These are phyloP conservation scores for Eumerus sabulonum DNA, from an alignment of 2,888 invertebrate genomes.

Conservation along the genomic window DNA sequence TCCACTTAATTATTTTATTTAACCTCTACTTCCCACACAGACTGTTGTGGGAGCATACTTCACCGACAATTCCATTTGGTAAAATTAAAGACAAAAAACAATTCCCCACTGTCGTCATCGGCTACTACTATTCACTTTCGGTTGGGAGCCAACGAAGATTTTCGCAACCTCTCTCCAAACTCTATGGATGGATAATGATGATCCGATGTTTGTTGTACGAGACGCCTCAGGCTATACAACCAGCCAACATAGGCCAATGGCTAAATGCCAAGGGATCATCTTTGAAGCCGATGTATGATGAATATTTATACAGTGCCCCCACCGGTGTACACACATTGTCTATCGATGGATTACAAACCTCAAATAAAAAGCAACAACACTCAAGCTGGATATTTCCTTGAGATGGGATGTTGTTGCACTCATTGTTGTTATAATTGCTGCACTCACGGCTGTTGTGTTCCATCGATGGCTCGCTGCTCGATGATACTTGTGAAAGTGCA, in stretches of 20 bases:
- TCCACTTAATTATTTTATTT: too few relatives aligned
- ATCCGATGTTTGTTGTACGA: background rate
- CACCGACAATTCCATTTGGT: background rate
- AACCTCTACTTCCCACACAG: background rate
- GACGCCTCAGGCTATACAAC: background rate
- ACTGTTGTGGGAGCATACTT: background rate
- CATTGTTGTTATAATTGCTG: too few relatives aligned
- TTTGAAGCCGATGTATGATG: constrained; percentile 19
- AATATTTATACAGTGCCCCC: constrained; percentile 24
- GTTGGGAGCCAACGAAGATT: background rate
- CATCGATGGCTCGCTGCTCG: background rate
- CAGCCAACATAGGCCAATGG: constrained; percentile 16
- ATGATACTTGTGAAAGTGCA: constrained; percentile 43
- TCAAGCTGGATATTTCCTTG: constrained; percentile 28
- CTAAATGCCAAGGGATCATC: constrained; percentile 55
- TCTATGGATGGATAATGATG: background rate
- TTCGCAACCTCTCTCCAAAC: background rate
- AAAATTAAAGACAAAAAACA: background rate
- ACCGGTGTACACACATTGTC: background rate
- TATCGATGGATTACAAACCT: background rate
- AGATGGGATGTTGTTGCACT: constrained; percentile 16
- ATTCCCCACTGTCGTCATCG: background rate
- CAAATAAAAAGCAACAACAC: background rate
- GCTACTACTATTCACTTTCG: background rate
- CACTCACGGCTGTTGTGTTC: too few relatives aligned